phyloP scores from a whole-genome alignment of 2,888 invertebrate genomes.

The Caenorhabditis sp. region DNA sequence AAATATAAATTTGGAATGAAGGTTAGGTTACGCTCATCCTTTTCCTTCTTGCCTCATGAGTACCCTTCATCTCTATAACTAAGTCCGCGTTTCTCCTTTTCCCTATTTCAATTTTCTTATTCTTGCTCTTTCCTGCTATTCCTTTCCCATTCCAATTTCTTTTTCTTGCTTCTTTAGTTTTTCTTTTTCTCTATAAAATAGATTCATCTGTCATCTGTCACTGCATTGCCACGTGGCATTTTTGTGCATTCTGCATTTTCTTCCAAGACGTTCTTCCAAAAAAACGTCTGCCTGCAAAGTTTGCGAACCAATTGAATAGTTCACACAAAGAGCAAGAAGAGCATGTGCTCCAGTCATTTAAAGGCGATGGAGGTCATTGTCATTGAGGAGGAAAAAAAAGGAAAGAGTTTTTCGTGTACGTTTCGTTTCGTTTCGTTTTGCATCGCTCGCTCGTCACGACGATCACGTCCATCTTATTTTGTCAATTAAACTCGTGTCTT shows the following conservation, averaged over 20 bases:
- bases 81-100: conserved; percentile 37
- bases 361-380: conserved; percentile 7
- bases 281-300: not conserved
- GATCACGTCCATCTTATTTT: conserved; percentile 54
- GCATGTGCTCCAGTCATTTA: not conserved
- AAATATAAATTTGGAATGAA: conserved; percentile 50
- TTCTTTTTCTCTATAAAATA: not conserved
- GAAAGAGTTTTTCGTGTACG: conserved; percentile 19
- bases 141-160: conserved; percentile 17
- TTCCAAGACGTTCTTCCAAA: not conserved
- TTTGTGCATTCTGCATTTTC: not conserved
- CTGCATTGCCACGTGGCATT: not conserved
- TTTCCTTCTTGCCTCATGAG: too few relatives aligned
- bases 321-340: conserved; percentile 3
- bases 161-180: conserved; percentile 15
- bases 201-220: too few relatives aligned
- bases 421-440: too few relatives aligned
- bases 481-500: conserved; percentile 62
- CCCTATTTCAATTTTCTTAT: conserved; percentile 35
- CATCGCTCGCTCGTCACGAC: conserved; percentile 41
- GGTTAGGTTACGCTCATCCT: conserved; percentile 47
- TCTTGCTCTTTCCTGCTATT: conserved; percentile 24
- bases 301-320: not conserved
- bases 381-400: not conserved
- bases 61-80: conserved; percentile 39